Evolutionary conservation across 2,113 vertebrate genomes (phyloP).

Genomic region (Piprites chloris): DNA sequence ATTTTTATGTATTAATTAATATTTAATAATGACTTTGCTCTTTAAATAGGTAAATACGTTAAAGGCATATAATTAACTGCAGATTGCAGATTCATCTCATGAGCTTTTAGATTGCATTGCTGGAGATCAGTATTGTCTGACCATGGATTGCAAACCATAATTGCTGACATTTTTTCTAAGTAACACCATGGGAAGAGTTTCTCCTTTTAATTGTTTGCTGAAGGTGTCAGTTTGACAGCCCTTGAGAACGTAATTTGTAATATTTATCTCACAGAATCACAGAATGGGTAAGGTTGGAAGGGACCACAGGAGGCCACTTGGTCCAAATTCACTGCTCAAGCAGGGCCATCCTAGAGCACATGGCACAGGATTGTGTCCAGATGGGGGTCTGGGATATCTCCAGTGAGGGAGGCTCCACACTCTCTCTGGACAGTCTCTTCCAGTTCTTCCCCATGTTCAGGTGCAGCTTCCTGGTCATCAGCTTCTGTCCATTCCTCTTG

Average conservation of each 20-base stretch:
- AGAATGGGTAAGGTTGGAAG: not conserved
- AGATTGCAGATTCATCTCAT: constrained; percentile 32
- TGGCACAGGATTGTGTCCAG: not conserved
- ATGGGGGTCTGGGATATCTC: not conserved
- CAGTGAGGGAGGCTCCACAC: not conserved
- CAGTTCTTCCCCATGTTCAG: not conserved
- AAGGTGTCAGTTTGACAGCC: constrained; percentile 9
- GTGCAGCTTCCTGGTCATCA: not conserved
- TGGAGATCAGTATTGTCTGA: constrained; percentile 43
- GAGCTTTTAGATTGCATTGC: constrained; percentile 47
- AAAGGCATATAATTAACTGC: constrained; percentile 42
- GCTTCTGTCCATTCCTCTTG: not conserved
- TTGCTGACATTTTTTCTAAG: constrained; percentile 62
- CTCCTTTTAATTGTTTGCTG: constrained; percentile 45
- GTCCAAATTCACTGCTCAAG: not conserved
- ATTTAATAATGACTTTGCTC: constrained; percentile 59
- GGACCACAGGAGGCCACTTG: not conserved
- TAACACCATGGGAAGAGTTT: constrained; percentile 45
- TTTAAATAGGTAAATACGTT: constrained; percentile 68
- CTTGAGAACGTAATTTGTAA: not conserved
- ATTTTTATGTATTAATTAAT: too few relatives aligned
- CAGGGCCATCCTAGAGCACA: not conserved
- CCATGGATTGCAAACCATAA: constrained; percentile 36
- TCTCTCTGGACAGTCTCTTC: not conserved
- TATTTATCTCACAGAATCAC: not conserved